Conservation (phyloP, 1,140 invertebrate genomes). For the Alviniconcha marisindica region DNA sequence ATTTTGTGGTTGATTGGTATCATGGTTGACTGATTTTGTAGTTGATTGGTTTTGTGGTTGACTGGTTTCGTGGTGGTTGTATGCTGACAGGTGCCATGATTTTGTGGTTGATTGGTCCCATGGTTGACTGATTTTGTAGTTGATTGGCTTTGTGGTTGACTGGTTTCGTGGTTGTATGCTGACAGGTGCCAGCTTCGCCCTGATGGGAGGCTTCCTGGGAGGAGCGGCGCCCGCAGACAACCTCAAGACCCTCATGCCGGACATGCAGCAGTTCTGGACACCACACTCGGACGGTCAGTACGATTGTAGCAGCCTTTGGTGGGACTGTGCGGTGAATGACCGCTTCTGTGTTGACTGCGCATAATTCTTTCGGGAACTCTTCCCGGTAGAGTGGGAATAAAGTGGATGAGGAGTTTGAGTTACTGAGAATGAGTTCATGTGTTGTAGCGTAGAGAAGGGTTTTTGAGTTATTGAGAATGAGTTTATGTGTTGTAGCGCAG, state of each 20-base stretch:
- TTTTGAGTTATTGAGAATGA: no score
- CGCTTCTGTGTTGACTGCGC: no score
- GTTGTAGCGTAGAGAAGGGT: no score
- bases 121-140: neutral
- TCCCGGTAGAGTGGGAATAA: no score
- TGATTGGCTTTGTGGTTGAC: neutral
- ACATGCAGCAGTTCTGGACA: slow-evolving; percentile 41
- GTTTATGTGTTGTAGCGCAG: no score
- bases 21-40: neutral
- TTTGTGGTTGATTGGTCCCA: neutral
- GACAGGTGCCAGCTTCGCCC: slow-evolving; percentile 41
- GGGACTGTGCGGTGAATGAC: no score
- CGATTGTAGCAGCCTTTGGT: no score
- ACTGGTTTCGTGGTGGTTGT: neutral
- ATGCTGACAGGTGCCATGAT: neutral
- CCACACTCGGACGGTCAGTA: slow-evolving; percentile 39
- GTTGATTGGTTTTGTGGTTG: neutral
- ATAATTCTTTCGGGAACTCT: no score
- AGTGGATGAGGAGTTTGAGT: no score
- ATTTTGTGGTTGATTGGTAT: neutral
- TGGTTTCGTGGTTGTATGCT: neutral
- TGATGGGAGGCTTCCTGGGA: slow-evolving; percentile 43
- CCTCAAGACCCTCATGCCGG: slow-evolving; percentile 42
- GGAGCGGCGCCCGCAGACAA: slow-evolving; percentile 33
- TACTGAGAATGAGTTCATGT: no score